A percentile compares a stretch with the other conserved stretches of the same genome.
Evolutionary conservation across 2,888 invertebrate species (phyloP).

Genomic region (Drosophila suboccidentalis): DNA sequence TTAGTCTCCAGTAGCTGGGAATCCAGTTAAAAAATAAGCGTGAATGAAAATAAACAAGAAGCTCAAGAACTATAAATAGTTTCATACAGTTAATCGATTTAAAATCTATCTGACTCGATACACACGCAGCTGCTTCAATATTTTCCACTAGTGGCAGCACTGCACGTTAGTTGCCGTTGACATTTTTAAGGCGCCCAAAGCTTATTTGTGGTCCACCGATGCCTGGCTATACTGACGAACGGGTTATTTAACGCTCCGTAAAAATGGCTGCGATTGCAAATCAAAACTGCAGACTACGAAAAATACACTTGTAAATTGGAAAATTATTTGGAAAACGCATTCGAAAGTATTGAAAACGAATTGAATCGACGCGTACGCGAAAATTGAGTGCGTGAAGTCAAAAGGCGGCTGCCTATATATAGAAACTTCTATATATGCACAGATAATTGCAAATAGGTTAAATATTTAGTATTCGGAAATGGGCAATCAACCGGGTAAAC

Average conservation of each 20-base stretch:
- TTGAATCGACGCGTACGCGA: constrained; percentile 46
- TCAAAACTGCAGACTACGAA: constrained; percentile 56
- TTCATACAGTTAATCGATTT: neutral
- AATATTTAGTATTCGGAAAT: constrained; percentile 83
- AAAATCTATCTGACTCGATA: constrained; percentile 24
- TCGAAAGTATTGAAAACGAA: constrained; percentile 42
- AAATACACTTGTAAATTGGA: constrained; percentile 42
- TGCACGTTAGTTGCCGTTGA: constrained; percentile 62
- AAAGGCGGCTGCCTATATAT: constrained; percentile 68
- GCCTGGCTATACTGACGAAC: constrained; percentile 65
- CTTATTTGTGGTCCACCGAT: constrained; percentile 53
- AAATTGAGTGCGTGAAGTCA: constrained; percentile 56
- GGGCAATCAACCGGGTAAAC: constrained; percentile 89
- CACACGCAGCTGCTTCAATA: constrained; percentile 30
- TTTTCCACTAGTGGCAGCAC: constrained; percentile 41
- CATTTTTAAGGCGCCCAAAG: constrained; percentile 61
- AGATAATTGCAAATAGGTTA: constrained; percentile 75
- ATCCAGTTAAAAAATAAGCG: too few species aligned
- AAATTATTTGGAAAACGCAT: constrained; percentile 26
- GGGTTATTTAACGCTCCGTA: constrained; percentile 84
- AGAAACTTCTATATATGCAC: constrained; percentile 73
- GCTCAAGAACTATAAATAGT: neutral
- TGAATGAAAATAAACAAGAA: neutral
- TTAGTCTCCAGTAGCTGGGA: too few species aligned
- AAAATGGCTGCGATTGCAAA: constrained; percentile 73